Conservation (phyloP, 2,797 vertebrate species). For the Petrocephalus schoutedeni region DNA sequence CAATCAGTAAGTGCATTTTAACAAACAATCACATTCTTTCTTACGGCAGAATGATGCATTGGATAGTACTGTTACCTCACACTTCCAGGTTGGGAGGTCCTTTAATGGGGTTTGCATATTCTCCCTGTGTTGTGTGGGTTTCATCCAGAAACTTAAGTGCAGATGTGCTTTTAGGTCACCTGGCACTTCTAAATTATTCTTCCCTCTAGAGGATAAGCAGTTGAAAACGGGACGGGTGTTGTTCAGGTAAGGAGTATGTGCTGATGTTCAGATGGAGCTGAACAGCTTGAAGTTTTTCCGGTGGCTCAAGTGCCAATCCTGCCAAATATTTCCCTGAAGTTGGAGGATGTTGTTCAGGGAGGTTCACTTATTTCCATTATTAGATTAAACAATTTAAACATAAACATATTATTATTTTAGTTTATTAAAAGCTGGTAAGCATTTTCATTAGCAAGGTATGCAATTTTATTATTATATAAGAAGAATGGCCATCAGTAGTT, state of each 20-base stretch:
- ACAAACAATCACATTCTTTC: background rate
- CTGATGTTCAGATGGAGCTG: too few relatives aligned
- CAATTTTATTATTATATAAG: background rate
- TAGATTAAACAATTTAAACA: background rate
- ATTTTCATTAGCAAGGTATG: background rate
- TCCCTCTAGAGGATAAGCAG: background rate
- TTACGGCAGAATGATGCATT: background rate
- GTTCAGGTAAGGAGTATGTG: too few relatives aligned
- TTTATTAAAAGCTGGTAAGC: background rate
- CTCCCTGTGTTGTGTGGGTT: background rate
- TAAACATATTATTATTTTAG: background rate
- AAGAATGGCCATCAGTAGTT: background rate
- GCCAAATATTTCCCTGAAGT: too few relatives aligned
- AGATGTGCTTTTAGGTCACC: background rate
- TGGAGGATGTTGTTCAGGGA: background rate
- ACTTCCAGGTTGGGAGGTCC: background rate
- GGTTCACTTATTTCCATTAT: background rate
- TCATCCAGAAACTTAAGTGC: background rate
- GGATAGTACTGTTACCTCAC: background rate
- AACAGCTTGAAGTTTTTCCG: too few relatives aligned
- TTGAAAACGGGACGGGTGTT: background rate
- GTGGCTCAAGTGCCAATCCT: too few relatives aligned
- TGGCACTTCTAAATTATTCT: background rate
- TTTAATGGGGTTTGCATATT: background rate
- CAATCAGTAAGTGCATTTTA: slow-evolving; percentile 74